phyloP scores from a whole-genome alignment of 2,113 vertebrate genomes.

The Notarius quadriscutis region DNA sequence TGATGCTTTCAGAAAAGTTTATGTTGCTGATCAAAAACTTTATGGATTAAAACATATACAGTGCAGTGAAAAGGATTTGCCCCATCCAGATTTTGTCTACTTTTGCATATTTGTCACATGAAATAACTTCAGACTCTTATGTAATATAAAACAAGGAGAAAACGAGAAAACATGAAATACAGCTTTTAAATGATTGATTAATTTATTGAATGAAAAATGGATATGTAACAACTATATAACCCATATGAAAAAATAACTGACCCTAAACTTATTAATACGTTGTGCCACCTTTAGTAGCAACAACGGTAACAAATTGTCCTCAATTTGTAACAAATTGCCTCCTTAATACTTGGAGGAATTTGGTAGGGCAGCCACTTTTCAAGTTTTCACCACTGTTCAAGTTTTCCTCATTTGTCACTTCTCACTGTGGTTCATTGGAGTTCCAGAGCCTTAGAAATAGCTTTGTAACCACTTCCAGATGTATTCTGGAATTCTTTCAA shows the following conservation, averaged over 20 bases:
- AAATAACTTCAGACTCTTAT: neutral
- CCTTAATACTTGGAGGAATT: neutral
- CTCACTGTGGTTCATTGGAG: neutral
- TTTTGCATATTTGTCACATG: neutral
- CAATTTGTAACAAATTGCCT: too few species aligned
- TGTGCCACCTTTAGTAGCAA: neutral
- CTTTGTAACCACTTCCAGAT: neutral
- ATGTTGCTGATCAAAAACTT: neutral
- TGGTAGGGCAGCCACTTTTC: neutral
- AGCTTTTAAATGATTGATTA: neutral
- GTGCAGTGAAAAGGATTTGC: neutral
- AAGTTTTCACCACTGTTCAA: neutral
- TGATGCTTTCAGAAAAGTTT: neutral
- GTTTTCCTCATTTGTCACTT: neutral
- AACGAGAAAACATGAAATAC: neutral
- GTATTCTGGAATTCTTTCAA: neutral
- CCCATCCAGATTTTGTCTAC: neutral
- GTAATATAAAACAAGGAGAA: neutral
- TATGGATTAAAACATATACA: neutral
- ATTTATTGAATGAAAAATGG: neutral
- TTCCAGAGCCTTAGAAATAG: neutral
- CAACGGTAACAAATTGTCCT: too few species aligned
- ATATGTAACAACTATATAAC: neutral
- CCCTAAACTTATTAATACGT: neutral
- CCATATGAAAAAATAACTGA: neutral